Evolutionary conservation across 2,888 invertebrate species (phyloP).

Genomic region (Lasioglossum calceatum): DNA sequence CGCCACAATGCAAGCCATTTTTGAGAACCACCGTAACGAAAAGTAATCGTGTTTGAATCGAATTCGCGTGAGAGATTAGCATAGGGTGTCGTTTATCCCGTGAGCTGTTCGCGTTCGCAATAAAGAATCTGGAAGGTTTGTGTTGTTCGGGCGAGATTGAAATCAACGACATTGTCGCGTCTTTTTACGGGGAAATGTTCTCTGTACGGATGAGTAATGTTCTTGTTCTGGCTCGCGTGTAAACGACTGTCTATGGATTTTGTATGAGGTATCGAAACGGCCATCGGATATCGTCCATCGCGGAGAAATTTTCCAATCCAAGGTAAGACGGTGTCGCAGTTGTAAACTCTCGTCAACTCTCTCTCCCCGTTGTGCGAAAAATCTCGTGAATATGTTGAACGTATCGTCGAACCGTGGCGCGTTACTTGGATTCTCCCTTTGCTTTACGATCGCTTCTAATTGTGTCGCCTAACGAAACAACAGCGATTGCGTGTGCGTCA

Average conservation of each 20-base stretch:
- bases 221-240: conserved; percentile 23
- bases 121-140: conserved; percentile 16
- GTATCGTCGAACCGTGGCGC: not conserved
- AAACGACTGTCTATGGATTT: conserved; percentile 64
- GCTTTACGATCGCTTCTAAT: conserved; percentile 20
- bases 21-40: conserved; percentile 73
- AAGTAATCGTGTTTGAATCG: conserved; percentile 70
- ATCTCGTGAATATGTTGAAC: conserved; percentile 6
- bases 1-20: conserved; percentile 67
- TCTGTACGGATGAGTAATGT: conserved; percentile 43
- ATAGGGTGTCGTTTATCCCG: conserved; percentile 64
- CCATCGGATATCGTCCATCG: conserved; percentile 58
- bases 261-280: conserved; percentile 65
- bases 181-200: conserved; percentile 38
- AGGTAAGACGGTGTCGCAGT: conserved; percentile 64
- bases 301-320: conserved; percentile 64
- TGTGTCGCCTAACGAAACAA: not conserved
- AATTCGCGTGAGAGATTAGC: conserved; percentile 58
- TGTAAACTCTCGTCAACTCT: not conserved
- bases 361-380: not conserved
- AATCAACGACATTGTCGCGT: not conserved
- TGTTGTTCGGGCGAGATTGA: conserved; percentile 26
- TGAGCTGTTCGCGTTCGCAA: conserved; percentile 37
- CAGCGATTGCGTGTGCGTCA: not conserved
- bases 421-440: not conserved